Base-by-base conservation (phyloP, 1,140 invertebrate genomes). In the Gryon sp. region DNA sequence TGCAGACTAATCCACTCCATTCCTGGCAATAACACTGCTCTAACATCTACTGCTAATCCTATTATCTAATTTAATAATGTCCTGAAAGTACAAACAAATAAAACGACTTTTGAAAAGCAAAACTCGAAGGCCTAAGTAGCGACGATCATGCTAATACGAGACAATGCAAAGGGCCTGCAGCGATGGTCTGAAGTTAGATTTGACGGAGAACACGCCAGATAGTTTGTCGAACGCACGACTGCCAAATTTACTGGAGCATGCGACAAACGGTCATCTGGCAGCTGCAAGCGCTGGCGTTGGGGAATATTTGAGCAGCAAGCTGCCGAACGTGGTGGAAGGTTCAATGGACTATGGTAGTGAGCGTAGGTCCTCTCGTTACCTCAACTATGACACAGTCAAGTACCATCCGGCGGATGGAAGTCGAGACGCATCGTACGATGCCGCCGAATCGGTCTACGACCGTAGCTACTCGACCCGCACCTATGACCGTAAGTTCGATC, bases 261-360 rank as follows among this genome's bases (percentile, higher is more conserved):
- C 85, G 63, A 83, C 86, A 50, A 84, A 69, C 59, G 82, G 76
- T 28, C 80, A 85, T 36, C 20, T 69, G 66, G 55, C 73, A 55
- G 62, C 66, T 45, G 46, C 66, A 4, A 74, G 60, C 36, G 79
- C 75, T 34, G 80, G 79, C 40, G 74, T 38, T 32, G 85, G 87
- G 50, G 88, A 89, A 73, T 86, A 87, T 84, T 88, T 89, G 82
- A 89, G 85, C 75, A 85, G 87, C 74, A 89, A 88, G 81, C 74
- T 89, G 81, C 88, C 88, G 28, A 89, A 88, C 86, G 82, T 88
- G 18, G 87, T 88, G 55, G 88, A 89, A 59, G 91, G 91, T 85
- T 92, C 88, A 86, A 91, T 92, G 83, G 91, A 91, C 85, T 92
- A 91, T 82, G 91, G 89, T 78, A 91, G 83, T 77, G 91, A 89